phyloP scores from a whole-genome alignment of 2,888 invertebrate genomes.

The Heteromyza rotundicornis region DNA sequence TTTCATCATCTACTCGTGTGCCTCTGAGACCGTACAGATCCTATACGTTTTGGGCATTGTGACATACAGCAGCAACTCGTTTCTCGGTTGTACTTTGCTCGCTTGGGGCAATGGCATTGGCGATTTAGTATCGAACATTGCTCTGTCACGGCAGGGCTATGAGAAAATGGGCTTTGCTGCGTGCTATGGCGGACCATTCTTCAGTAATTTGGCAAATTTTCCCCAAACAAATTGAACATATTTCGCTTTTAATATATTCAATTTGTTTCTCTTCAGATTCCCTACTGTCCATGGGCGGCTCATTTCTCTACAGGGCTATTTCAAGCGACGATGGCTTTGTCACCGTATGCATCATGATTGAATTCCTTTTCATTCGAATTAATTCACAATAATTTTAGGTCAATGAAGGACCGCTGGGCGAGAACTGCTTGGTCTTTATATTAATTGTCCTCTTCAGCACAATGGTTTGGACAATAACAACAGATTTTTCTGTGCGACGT shows the following conservation, averaged over 20 bases:
- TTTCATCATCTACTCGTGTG: conserved; percentile 68
- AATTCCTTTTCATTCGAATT: not conserved
- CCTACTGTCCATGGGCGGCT: not conserved
- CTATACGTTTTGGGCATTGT: conserved; percentile 67
- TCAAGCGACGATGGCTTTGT: too few species aligned
- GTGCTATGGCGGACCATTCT: conserved; percentile 73
- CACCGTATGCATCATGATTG: too few species aligned
- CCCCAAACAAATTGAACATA: not conserved
- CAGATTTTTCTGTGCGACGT: conserved; percentile 38
- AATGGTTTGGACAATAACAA: conserved; percentile 37
- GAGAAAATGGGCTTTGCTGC: conserved; percentile 72
- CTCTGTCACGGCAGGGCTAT: conserved; percentile 69
- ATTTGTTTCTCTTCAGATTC: not conserved
- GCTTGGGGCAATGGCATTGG: conserved; percentile 71
- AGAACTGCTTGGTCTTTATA: conserved; percentile 41
- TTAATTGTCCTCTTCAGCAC: conserved; percentile 30
- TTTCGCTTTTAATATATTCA: not conserved
- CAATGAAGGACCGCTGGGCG: conserved; percentile 40
- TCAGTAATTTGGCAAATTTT: conserved; percentile 63
- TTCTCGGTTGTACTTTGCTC: conserved; percentile 70
- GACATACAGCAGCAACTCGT: conserved; percentile 66
- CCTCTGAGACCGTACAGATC: conserved; percentile 68
- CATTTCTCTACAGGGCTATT: not conserved
- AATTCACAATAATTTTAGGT: conserved; percentile 24
- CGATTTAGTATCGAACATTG: conserved; percentile 65